Conservation (phyloP, 1,140 invertebrate genomes). For the Epicauta chinensis region DNA sequence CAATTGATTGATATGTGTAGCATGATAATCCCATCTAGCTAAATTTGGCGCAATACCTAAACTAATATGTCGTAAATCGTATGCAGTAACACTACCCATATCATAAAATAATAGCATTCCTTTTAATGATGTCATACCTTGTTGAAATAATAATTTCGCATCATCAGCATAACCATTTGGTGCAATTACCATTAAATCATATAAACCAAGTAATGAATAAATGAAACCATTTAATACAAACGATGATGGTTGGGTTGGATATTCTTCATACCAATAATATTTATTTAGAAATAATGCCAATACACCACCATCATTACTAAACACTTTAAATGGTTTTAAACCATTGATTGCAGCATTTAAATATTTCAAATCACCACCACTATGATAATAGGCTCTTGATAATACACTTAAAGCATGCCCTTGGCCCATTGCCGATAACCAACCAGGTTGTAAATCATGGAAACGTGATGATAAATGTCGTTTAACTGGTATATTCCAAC, state of each 20-base stretch:
- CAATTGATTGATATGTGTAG: slow-evolving; percentile 95
- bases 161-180: slow-evolving; percentile 54
- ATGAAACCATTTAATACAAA: slow-evolving; percentile 99
- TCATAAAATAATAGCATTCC: slow-evolving; percentile 88
- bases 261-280: slow-evolving; percentile 93
- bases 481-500: slow-evolving; percentile 83
- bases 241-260: slow-evolving; percentile 89
- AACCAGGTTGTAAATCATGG: slow-evolving; percentile 47
- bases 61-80: slow-evolving; percentile 92
- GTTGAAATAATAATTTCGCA: slow-evolving; percentile 70
- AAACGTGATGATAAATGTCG: slow-evolving; percentile 71
- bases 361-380: slow-evolving; percentile 67
- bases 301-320: slow-evolving; percentile 70
- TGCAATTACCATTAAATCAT: slow-evolving; percentile 77
- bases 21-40: slow-evolving; percentile 95
- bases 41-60: slow-evolving; percentile 86
- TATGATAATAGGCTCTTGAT: slow-evolving; percentile 79
- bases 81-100: slow-evolving; percentile 92
- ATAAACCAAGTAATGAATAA: slow-evolving; percentile 92
- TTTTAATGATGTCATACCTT: slow-evolving; percentile 85
- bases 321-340: slow-evolving; percentile 72
- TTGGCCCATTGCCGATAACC: slow-evolving; percentile 96
- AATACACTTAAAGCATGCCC: slow-evolving; percentile 94
- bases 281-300: slow-evolving; percentile 68
- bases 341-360: slow-evolving; percentile 75